A percentile compares a stretch with the other conserved stretches of the same genome.
Evolutionary conservation across 2,888 invertebrate species (phyloP).

Genomic region (Lathronympha strigana): DNA sequence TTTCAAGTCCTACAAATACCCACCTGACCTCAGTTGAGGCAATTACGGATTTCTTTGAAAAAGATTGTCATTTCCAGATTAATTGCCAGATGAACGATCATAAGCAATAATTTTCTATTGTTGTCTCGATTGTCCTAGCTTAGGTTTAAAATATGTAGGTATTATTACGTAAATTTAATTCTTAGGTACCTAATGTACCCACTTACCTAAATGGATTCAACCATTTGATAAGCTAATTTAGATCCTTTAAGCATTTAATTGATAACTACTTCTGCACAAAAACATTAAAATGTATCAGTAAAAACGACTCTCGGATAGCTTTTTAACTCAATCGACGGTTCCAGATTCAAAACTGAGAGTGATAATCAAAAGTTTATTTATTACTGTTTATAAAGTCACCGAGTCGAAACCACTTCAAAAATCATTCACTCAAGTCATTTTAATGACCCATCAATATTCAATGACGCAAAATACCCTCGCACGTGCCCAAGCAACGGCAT

Average conservation of each 20-base stretch:
- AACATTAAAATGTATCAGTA: too few species aligned
- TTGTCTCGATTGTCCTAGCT: not conserved
- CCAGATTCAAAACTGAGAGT: too few species aligned
- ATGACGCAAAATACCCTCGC: slow-evolving; percentile 18
- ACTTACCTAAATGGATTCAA: too few species aligned
- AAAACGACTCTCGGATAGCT: too few species aligned
- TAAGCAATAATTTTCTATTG: slow-evolving; percentile 28
- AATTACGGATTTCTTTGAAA: slow-evolving; percentile 69
- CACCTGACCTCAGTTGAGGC: slow-evolving; percentile 63
- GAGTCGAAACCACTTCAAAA: not conserved
- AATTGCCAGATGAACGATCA: slow-evolving; percentile 28
- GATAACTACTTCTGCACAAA: too few species aligned
- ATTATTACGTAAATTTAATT: not conserved
- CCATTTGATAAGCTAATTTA: too few species aligned
- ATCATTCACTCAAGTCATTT: not conserved
- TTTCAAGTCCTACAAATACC: slow-evolving; percentile 65
- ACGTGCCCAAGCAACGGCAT: slow-evolving; percentile 22
- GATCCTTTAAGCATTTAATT: too few species aligned
- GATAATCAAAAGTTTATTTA: too few species aligned
- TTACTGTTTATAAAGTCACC: not conserved
- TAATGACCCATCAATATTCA: slow-evolving; percentile 19
- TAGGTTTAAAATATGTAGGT: too few species aligned
- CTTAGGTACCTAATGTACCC: too few species aligned
- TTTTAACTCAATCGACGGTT: too few species aligned
- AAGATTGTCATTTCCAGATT: slow-evolving; percentile 57